Base-by-base conservation (phyloP, 2,888 invertebrate genomes). In the Epinotia bilunana region DNA sequence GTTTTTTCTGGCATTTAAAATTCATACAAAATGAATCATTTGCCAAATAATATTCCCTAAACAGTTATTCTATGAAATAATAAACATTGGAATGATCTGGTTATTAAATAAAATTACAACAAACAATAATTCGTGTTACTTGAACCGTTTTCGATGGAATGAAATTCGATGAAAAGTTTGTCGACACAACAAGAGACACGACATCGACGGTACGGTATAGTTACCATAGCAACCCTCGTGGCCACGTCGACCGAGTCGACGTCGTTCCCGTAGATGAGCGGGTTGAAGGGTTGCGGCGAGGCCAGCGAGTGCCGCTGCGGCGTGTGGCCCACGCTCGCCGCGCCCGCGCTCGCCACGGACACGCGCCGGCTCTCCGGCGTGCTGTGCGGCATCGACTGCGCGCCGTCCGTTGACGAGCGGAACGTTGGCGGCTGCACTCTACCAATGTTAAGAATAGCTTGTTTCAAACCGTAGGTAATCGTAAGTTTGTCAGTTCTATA, bases 191-290 rank as follows among this genome's bases (percentile, higher is more conserved):
- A n/a, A n/a, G n/a, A n/a, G n/a, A n/a, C n/a, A n/a, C n/a, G n/a
- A n/a, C 46, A 3, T 12, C 46, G 13, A 46, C 12, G 1, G 46
- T 46, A 4, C 12, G 12, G 23, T 16, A 23, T 28, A 9, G 88
- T 86, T 87, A 97, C 99, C 99, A 99, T 99, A 16, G 99, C 99
- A 63, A 99, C 99, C 77, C 99, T 94, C 0, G 99, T 99, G 11
- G 99, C 99, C 23, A 99, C 97, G 90, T 99, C 99, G 0, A 99
- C 99, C 0, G 99, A 99, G 89, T 99, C 99, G 0, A 99, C 98
- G 88, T 99, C 98, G 85, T 97, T 97, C 60, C 98, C 98, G 87
- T 97, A 98, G 80, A 99, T 98, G 84, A 99, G 97, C 0, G 98
- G 98, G 93, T 98, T 99, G 80, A 95, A 95, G 7, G 95, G 95